Conservation (phyloP, 2,113 vertebrate genomes). For the Empidonax alnorum region DNA sequence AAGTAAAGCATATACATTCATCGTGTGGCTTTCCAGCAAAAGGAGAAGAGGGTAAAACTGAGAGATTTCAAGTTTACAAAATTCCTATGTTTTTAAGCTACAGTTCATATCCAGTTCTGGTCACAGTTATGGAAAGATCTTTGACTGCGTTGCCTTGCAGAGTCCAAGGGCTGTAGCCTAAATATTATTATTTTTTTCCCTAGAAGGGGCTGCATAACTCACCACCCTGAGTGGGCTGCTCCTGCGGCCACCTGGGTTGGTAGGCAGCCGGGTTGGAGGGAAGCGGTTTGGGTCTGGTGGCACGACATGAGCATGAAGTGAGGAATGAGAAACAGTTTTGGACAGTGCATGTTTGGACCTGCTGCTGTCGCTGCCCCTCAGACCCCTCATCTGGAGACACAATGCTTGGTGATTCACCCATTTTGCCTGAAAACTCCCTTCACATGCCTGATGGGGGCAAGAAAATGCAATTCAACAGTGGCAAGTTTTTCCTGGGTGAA, state of each 20-base stretch:
- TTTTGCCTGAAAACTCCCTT: neutral
- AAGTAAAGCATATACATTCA: conserved; percentile 81
- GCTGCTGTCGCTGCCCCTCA: neutral
- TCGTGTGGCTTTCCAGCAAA: conserved; percentile 76
- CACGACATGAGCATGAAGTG: neutral
- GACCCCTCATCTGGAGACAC: neutral
- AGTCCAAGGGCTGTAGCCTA: conserved; percentile 33
- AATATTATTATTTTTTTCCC: neutral
- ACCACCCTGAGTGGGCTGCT: neutral
- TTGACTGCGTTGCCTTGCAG: conserved; percentile 5
- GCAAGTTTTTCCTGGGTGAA: neutral
- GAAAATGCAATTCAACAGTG: neutral
- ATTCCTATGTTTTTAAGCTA: conserved; percentile 63
- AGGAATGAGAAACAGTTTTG: neutral
- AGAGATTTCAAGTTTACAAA: conserved; percentile 76
- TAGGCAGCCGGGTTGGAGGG: neutral
- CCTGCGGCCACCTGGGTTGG: neutral
- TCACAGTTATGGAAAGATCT: conserved; percentile 44
- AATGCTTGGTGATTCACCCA: neutral
- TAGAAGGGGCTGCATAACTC: neutral
- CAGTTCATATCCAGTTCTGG: conserved; percentile 73
- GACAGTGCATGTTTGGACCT: neutral
- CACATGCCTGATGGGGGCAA: neutral
- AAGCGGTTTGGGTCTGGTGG: neutral
- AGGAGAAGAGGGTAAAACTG: conserved; percentile 49